Percentiles rank a stretch among this genome's conserved stretches.
These are phyloP conservation scores for Propithecus perrieri DNA, from an alignment of 2,797 vertebrate genomes.

Conservation along the genomic window DNA sequence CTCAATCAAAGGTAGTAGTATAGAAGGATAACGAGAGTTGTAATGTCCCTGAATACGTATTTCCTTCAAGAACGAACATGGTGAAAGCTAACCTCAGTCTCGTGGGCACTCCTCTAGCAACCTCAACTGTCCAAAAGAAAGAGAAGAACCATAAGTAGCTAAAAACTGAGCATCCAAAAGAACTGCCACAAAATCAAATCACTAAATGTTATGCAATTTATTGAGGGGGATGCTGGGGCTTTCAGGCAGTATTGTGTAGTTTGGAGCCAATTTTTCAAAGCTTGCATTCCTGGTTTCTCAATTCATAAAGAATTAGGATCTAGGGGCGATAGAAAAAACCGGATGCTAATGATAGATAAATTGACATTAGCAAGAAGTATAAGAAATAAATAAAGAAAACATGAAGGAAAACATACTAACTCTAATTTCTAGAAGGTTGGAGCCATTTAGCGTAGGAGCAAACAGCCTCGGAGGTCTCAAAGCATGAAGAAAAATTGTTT, in stretches of 20 bases:
- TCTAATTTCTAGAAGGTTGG: neutral
- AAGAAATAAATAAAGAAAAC: neutral
- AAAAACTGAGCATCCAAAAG: neutral
- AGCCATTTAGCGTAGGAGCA: neutral
- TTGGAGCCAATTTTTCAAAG: neutral
- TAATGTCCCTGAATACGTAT: neutral
- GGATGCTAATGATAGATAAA: neutral
- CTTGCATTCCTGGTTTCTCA: neutral
- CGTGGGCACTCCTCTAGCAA: neutral
- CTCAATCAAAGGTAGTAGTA: neutral
- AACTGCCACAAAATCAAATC: neutral
- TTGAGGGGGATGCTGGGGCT: neutral
- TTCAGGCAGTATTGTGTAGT: neutral
- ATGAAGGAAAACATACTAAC: neutral
- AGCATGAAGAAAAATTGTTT: neutral
- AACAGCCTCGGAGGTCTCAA: neutral
- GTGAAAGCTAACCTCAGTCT: neutral
- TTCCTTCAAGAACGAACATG: neutral
- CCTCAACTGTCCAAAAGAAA: neutral
- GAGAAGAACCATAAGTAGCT: neutral
- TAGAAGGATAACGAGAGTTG: neutral
- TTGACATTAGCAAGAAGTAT: neutral
- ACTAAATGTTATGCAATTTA: neutral
- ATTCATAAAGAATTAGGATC: neutral
- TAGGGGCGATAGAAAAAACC: neutral